Conservation (phyloP, 2,797 vertebrate genomes). For the Eulemur rubriventer region DNA sequence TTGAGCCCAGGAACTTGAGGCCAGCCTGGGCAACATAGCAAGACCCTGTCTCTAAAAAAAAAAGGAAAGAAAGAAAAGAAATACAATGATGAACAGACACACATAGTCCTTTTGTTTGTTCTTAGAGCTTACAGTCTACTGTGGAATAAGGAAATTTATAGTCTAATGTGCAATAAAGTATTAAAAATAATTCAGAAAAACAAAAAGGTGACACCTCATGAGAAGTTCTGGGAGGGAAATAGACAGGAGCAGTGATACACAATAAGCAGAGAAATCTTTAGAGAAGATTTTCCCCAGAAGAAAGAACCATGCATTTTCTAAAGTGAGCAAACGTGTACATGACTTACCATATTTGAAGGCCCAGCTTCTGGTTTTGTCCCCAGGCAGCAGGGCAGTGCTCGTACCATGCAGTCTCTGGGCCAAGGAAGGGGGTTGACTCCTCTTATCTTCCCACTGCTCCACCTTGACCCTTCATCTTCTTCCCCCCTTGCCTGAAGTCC, state of each 20-base stretch:
- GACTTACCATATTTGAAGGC: background rate
- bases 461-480: background rate
- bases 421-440: background rate
- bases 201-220: background rate
- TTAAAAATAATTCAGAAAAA: constrained; percentile 33
- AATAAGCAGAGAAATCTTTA: background rate
- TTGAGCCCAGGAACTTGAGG: background rate
- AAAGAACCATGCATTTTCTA: background rate
- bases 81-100: background rate
- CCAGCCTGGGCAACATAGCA: background rate
- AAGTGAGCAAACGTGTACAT: background rate
- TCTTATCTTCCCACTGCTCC: background rate
- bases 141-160: background rate
- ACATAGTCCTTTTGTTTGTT: background rate
- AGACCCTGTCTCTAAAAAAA: background rate
- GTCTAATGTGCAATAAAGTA: background rate
- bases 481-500: background rate
- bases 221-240: background rate
- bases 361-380: background rate
- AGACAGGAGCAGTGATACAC: background rate
- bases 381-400: background rate
- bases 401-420: background rate
- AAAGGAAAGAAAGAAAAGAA: background rate
- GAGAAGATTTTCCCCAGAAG: background rate
- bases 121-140: background rate